These are phyloP conservation scores for Poecilia wingei DNA, from an alignment of 2,797 vertebrate species.

Conservation along the genomic window DNA sequence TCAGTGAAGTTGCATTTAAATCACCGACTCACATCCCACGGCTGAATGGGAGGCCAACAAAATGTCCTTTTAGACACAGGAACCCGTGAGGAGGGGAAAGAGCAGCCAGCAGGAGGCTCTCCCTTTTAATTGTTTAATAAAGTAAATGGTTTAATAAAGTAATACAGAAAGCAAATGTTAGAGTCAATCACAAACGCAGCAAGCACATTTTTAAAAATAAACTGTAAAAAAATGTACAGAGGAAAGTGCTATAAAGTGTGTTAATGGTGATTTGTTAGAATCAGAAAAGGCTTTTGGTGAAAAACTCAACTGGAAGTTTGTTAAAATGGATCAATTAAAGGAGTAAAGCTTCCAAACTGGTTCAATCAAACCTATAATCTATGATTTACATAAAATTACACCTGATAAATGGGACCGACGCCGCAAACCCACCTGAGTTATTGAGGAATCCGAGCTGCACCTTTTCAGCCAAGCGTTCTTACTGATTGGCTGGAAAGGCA, in stretches of 20 bases:
- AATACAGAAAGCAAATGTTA: constrained; percentile 7
- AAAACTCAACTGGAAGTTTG: background rate
- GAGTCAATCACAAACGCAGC: background rate
- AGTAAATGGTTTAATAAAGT: constrained; percentile 14
- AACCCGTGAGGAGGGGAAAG: constrained; percentile 42
- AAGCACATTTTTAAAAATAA: background rate
- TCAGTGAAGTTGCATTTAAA: background rate
- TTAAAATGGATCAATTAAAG: background rate
- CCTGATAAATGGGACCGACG: background rate
- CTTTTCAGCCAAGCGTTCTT: constrained; percentile 83
- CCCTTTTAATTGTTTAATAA: constrained; percentile 50
- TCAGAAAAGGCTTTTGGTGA: background rate
- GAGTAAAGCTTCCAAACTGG: background rate
- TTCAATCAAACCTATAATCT: background rate
- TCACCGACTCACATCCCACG: constrained; percentile 67
- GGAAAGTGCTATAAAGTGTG: background rate
- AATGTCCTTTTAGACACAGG: constrained; percentile 42
- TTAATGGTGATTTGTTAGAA: background rate
- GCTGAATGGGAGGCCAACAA: constrained; percentile 66
- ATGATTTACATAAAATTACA: background rate
- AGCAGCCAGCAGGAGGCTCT: constrained; percentile 34
- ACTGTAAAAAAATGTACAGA: background rate
- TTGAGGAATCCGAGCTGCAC: constrained; percentile 72
- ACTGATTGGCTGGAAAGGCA: constrained; percentile 73
- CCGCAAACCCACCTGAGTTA: constrained; percentile 66